phyloP scores from a whole-genome alignment of 2,113 vertebrate species.

The Dipodomys merriami region DNA sequence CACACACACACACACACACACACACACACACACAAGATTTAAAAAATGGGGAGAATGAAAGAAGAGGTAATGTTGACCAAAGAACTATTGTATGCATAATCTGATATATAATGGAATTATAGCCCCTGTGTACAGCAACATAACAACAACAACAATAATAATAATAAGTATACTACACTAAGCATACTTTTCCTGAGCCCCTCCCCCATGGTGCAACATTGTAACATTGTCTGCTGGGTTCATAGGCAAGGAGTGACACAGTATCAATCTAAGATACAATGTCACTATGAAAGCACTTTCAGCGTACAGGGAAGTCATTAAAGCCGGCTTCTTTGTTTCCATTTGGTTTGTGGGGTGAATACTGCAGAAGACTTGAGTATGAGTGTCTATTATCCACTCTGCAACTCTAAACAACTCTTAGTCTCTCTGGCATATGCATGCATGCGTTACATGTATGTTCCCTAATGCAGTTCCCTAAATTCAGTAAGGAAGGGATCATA shows the following conservation, averaged over 20 bases:
- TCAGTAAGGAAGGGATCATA: background rate
- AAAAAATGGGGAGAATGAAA: too few relatives aligned
- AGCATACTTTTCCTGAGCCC: background rate
- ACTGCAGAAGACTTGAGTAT: background rate
- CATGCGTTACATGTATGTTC: slow-evolving; percentile 2
- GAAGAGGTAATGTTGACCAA: too few relatives aligned
- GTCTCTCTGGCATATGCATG: slow-evolving; percentile 10
- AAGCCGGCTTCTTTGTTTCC: slow-evolving; percentile 46
- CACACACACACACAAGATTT: background rate
- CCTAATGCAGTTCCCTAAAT: background rate
- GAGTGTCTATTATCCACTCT: slow-evolving; percentile 31
- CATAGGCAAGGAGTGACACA: background rate
- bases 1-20: background rate
- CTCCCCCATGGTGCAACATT: background rate
- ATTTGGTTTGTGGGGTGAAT: slow-evolving; percentile 22
- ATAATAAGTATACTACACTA: background rate
- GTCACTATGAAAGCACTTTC: slow-evolving; percentile 6
- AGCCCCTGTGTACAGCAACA: too few relatives aligned
- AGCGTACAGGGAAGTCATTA: background rate
- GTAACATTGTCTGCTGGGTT: background rate
- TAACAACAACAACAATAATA: too few relatives aligned
- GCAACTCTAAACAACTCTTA: slow-evolving; percentile 19
- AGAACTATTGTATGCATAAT: too few relatives aligned
- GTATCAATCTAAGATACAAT: slow-evolving; percentile 29
- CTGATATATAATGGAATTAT: too few relatives aligned